Percentiles rank a stretch among this genome's conserved stretches.
phyloP scores from a whole-genome alignment of 2,888 invertebrate species.

The Busseola fusca region DNA sequence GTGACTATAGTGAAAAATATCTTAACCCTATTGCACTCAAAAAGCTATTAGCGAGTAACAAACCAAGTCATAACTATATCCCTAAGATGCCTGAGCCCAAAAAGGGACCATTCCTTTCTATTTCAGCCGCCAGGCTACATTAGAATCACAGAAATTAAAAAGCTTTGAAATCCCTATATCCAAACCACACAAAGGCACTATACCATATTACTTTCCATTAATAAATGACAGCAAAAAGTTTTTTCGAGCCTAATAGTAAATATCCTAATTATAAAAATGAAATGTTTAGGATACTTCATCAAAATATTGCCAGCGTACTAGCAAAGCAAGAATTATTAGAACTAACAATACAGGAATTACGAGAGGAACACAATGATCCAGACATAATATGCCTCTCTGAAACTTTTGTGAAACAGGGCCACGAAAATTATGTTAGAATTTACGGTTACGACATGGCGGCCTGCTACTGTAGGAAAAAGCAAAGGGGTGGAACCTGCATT shows the following conservation, averaged over 20 bases:
- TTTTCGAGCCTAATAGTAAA: background rate
- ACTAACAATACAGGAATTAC: no score
- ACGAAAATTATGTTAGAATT: no score
- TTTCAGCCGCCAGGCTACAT: no score
- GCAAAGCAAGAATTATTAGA: no score
- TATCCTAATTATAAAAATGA: background rate
- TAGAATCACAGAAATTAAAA: background rate
- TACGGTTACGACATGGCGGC: no score
- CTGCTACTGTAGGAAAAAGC: no score
- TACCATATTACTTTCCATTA: background rate
- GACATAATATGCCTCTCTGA: no score
- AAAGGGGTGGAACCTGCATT: slow-evolving; percentile 2
- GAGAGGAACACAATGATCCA: no score
- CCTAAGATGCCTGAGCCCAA: background rate
- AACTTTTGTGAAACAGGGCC: background rate
- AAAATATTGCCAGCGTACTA: no score
- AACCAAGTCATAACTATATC: background rate
- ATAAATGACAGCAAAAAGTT: background rate
- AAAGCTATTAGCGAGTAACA: slow-evolving; percentile 1
- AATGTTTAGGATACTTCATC: background rate
- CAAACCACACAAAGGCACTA: background rate
- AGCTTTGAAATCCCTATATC: background rate
- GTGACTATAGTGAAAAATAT: background rate
- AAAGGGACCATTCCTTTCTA: background rate
- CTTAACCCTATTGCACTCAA: background rate